Conservation (phyloP, 2,113 vertebrate species). For the Struthidea cinerea region DNA sequence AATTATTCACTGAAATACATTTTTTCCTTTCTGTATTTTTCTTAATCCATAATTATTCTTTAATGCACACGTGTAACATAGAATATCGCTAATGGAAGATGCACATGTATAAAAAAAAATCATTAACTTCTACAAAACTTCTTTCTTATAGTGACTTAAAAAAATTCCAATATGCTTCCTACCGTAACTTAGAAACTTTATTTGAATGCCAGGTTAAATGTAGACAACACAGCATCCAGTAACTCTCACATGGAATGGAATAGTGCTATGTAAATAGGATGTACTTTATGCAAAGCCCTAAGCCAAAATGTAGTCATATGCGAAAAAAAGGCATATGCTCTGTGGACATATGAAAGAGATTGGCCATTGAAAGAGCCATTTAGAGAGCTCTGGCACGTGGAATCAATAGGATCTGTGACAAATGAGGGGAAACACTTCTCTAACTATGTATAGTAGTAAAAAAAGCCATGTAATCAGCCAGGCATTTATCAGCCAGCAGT, state of each 20-base stretch:
- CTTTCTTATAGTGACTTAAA: constrained; percentile 16
- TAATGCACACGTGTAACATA: neutral
- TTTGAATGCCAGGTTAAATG: constrained; percentile 35
- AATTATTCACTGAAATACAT: neutral
- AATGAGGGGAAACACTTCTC: neutral
- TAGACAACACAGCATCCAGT: neutral
- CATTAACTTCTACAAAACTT: constrained; percentile 4
- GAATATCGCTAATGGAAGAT: neutral
- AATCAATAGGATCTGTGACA: neutral
- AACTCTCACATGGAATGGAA: neutral
- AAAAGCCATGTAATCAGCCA: neutral
- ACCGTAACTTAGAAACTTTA: constrained; percentile 40
- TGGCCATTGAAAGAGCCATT: neutral
- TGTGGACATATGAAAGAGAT: neutral
- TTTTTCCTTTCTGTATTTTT: neutral
- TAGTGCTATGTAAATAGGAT: neutral
- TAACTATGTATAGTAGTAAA: neutral
- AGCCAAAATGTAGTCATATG: neutral
- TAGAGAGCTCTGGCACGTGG: neutral
- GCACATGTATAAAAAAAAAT: neutral
- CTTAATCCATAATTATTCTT: neutral
- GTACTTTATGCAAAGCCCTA: neutral
- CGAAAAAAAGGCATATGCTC: neutral
- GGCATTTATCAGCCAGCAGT: neutral
- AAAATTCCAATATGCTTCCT: constrained; percentile 19